Percentiles rank a stretch among this genome's conserved stretches.
These are phyloP conservation scores for Myiozetetes cayanensis DNA, from an alignment of 2,113 vertebrate species.

Conservation along the genomic window DNA sequence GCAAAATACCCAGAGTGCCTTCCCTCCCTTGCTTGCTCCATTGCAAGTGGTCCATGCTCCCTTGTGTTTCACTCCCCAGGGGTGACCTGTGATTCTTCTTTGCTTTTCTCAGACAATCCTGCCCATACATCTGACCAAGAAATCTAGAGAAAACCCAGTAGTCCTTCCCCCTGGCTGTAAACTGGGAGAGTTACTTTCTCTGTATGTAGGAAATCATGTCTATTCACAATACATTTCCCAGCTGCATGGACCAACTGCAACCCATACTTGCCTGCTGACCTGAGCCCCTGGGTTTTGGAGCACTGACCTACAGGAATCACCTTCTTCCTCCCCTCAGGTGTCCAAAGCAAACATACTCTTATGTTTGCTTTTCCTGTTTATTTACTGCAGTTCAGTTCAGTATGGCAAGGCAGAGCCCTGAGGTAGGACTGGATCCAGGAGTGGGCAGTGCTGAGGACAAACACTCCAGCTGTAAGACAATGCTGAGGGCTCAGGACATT, in stretches of 20 bases:
- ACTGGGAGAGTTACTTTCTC: background rate
- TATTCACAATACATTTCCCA: background rate
- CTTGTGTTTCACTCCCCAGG: background rate
- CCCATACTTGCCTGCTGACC: background rate
- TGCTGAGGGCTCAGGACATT: background rate
- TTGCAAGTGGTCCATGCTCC: background rate
- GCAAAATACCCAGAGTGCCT: background rate
- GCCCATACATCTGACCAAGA: background rate
- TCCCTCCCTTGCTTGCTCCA: background rate
- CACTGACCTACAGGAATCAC: background rate
- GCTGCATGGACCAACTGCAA: background rate
- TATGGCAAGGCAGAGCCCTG: accelerated
- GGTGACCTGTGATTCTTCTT: background rate
- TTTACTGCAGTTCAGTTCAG: background rate
- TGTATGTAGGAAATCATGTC: background rate
- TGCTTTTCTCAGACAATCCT: background rate
- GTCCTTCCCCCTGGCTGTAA: background rate
- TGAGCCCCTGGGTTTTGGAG: background rate
- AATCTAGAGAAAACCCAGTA: background rate
- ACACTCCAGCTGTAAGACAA: background rate
- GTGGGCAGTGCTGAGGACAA: background rate
- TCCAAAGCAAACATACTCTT: background rate
- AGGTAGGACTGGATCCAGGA: background rate
- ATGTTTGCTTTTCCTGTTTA: background rate
- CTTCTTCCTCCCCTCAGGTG: background rate